Evolutionary conservation across 2,888 invertebrate genomes (phyloP), one percentile per base, ranked within the genome.

Genomic region (Synanthedon formicaeformis): DNA sequence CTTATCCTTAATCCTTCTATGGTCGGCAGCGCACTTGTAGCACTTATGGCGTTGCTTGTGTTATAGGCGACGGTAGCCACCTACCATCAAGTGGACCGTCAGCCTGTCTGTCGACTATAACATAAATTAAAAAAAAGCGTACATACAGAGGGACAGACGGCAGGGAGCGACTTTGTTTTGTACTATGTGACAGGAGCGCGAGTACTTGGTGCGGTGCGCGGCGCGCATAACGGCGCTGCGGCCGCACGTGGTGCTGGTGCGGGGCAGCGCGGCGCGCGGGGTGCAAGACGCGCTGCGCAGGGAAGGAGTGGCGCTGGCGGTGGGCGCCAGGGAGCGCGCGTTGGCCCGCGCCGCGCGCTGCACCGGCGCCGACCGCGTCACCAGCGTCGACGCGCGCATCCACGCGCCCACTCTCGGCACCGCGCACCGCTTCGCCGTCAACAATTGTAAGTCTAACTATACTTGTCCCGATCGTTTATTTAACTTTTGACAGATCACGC

Each of bases 221-320:
- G 93, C 93, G 1, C 91, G 97, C 63, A 95, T 98, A 51, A 90
- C 92, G 40, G 92, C 94, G 13, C 89, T 97, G 55, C 91, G 92
- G 41, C 97, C 99, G 0, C 92, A 94, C 66, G 90, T 99, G 34
- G 93, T 99, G 34, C 81, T 99, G 41, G 97, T 97, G 0, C 95
- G 96, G 69, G 94, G 96, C 60, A 93, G 93, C 51, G 97, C 96
- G 8, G 93, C 94, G 63, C 94, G 89, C 70, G 87, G 93, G 48
- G 98, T 98, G 11, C 96, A 97, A 81, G 95, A 97, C 67, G 91
- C 94, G 69, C 87, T 99, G 52, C 88, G 94, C 1, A 56, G 89
- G 90, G 66, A 89, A 41, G 69, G 73, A 40, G 93, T 97, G n/a
- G 96, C 97, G 0, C 88, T 99, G 11, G 94, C 97, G 0, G 87